Base-by-base conservation (phyloP, 2,888 invertebrate species). In the Maniola hyperantus region DNA sequence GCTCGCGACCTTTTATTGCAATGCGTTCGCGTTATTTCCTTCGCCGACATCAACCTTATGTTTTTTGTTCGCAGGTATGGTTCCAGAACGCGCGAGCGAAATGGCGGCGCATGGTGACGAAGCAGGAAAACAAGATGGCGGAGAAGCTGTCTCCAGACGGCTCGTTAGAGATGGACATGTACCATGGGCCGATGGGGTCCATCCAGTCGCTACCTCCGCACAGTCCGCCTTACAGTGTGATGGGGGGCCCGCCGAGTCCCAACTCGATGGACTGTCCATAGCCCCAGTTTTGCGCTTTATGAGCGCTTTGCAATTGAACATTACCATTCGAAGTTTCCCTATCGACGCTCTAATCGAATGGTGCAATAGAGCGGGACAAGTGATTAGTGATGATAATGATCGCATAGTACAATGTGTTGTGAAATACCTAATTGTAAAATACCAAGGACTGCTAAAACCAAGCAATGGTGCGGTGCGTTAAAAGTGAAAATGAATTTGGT, bases 31-130 rank as follows among this genome's bases (percentile, higher is more conserved):
- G 74, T 78, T 77, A 76, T 83, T 77, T 76, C 76, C 73, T 68
- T 75, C 73, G 75, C 79, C 79, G 75, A 79, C 73, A 80, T 74
- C 73, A 80, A 83, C 70, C 42, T 66, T 74, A 66, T 74, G 63
- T 77, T 85, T 83, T 83, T 88, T 93, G 89, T 88, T 92, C 93
- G 50, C 94, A 98, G 97, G 98, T 98, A 66, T 98, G 98, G 98
- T 98, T 98, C 91, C 98, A 98, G 91, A 98, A 98, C 85, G 97
- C 98, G 36, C 93, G 98, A 48, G 98, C 98, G 74, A 98, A 98
- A 93, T 97, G 97, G 96, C 95, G 98, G 79, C 95, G 98, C 74
- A 96, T 97, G 94, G 95, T 97, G 87, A 93, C 96, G 77, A 96
- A 96, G 82, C 96, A 96, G 81, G 96, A 96, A 82, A 95, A 95